Conservation (phyloP, 2,113 vertebrate species). For the human region DNA sequence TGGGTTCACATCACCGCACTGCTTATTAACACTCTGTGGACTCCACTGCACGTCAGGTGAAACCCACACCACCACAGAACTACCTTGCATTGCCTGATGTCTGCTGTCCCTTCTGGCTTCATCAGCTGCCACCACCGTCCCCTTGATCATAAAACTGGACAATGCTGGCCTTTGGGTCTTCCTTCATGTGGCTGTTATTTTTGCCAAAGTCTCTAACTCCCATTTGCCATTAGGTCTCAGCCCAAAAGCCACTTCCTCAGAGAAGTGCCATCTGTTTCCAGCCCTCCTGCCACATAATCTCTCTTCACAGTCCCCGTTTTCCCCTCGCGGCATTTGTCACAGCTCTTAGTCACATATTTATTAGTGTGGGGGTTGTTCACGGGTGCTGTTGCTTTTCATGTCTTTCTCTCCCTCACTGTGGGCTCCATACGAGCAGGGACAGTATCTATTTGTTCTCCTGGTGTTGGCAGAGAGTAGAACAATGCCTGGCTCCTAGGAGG, state of each 20-base stretch:
- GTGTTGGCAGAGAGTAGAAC: not conserved
- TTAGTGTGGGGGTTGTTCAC: not conserved
- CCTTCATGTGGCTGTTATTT: not conserved
- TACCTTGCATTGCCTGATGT: accelerated
- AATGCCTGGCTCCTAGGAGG: not conserved
- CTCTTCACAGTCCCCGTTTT: not conserved
- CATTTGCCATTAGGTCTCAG: not conserved
- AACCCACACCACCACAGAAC: not conserved
- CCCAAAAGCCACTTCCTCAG: not conserved
- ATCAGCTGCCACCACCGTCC: accelerated
- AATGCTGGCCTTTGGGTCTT: not conserved
- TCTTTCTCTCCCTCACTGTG: not conserved
- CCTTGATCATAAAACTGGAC: not conserved
- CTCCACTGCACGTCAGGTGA: not conserved
- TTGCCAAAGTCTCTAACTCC: not conserved
- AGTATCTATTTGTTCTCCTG: not conserved
- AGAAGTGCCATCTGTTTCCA: not conserved
- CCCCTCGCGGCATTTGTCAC: not conserved
- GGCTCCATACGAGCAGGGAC: not conserved
- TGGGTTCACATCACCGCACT: accelerated
- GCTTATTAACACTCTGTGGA: not conserved
- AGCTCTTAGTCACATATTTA: not conserved
- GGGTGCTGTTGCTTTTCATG: not conserved
- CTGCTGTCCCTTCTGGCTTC: not conserved
- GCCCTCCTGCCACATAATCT: not conserved